These are phyloP conservation scores for Tribolium castaneum DNA, from an alignment of 1,140 invertebrate genomes.

Conservation along the genomic window DNA sequence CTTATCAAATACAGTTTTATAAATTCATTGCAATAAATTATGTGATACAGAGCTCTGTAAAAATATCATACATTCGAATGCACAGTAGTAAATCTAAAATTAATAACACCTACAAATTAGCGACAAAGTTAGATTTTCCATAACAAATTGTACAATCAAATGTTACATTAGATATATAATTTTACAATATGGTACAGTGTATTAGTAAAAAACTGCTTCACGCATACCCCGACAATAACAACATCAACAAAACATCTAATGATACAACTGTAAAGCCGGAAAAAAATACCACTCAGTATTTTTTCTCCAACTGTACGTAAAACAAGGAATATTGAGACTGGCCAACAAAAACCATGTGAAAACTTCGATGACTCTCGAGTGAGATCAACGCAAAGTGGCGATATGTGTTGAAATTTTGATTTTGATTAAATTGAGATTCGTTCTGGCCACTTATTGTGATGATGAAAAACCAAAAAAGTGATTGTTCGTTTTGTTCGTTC, in stretches of 20 bases:
- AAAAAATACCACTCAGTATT: too few species aligned
- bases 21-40: slow-evolving; percentile 47
- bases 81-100: slow-evolving; percentile 42
- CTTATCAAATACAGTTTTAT: slow-evolving; percentile 45
- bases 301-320: too few species aligned
- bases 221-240: slow-evolving; percentile 30
- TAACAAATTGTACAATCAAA: slow-evolving; percentile 49
- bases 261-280: background rate
- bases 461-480: background rate
- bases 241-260: slow-evolving; percentile 31
- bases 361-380: too few species aligned
- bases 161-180: slow-evolving; percentile 47
- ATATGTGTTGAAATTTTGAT: slow-evolving; percentile 28
- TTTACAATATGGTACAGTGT: slow-evolving; percentile 39
- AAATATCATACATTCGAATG: slow-evolving; percentile 48
- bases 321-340: background rate
- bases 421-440: slow-evolving; percentile 5
- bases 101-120: slow-evolving; percentile 50
- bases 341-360: background rate
- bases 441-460: slow-evolving; percentile 2
- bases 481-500: slow-evolving; percentile 14
- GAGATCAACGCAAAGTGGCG: background rate
- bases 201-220: slow-evolving; percentile 38
- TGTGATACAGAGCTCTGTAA: slow-evolving; percentile 46
- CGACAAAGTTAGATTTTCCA: slow-evolving; percentile 43